phyloP scores from a whole-genome alignment of 2,113 vertebrate genomes.

The Antennarius striatus region DNA sequence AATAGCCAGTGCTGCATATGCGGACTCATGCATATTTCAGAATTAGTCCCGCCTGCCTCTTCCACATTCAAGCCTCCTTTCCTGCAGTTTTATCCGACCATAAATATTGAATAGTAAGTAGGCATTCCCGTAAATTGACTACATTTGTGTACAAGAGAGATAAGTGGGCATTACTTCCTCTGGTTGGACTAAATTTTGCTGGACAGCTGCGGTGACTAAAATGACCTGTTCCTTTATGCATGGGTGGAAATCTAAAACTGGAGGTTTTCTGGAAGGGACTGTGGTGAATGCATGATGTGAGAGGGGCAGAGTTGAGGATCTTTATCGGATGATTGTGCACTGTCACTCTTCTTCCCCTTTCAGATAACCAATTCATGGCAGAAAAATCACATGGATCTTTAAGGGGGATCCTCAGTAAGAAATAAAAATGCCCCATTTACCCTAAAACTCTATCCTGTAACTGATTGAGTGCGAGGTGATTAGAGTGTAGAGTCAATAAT shows the following conservation, averaged over 20 bases:
- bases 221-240: slow-evolving; percentile 44
- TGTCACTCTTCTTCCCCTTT: slow-evolving; percentile 28
- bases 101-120: slow-evolving; percentile 69
- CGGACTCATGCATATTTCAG: slow-evolving; percentile 63
- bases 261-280: slow-evolving; percentile 26
- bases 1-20: slow-evolving; percentile 34
- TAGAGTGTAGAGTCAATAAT: neutral
- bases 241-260: slow-evolving; percentile 29
- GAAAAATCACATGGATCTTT: slow-evolving; percentile 69
- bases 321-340: slow-evolving; percentile 11
- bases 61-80: slow-evolving; percentile 35
- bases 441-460: slow-evolving; percentile 21
- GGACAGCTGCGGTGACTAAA: slow-evolving; percentile 51
- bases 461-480: neutral
- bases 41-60: slow-evolving; percentile 14
- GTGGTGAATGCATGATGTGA: slow-evolving; percentile 31
- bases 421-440: slow-evolving; percentile 75
- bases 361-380: slow-evolving; percentile 28
- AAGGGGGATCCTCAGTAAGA: slow-evolving; percentile 24
- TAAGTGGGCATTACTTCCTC: slow-evolving; percentile 61
- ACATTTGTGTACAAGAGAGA: slow-evolving; percentile 64
- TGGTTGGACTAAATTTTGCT: slow-evolving; percentile 41
- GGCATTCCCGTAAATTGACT: slow-evolving; percentile 58
- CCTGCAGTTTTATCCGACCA: slow-evolving; percentile 55
- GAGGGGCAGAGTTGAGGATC: slow-evolving; percentile 31